Evolutionary conservation across 2,888 invertebrate species (phyloP).

Genomic region (Ischnus inquisitorius): DNA sequence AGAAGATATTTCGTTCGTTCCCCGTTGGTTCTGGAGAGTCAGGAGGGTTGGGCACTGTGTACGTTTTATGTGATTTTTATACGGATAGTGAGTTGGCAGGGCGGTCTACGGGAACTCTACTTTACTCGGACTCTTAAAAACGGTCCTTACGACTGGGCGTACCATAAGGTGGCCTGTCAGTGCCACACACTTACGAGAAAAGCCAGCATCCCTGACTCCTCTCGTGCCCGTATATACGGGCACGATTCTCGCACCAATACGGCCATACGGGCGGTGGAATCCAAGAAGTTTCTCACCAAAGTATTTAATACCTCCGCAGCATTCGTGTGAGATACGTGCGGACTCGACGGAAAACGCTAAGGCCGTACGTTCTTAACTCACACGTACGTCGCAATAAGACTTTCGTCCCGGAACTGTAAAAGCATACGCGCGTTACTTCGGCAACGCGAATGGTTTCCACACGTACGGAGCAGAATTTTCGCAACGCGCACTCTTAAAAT

Average conservation of each 20-base stretch:
- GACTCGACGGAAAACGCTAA: background rate
- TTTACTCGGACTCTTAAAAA: conserved; percentile 64
- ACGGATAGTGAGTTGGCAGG: conserved; percentile 50
- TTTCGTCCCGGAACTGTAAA: conserved; percentile 14
- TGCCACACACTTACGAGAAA: conserved; percentile 52
- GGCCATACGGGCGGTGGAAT: background rate
- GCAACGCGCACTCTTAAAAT: background rate
- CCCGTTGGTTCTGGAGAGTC: conserved; percentile 40
- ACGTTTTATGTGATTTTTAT: conserved; percentile 66
- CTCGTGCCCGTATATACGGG: conserved; percentile 15
- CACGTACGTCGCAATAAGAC: conserved; percentile 39
- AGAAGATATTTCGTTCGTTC: conserved; percentile 54
- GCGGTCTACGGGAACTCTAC: conserved; percentile 48
- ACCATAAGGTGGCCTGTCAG: conserved; percentile 62
- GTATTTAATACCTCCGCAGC: conserved; percentile 25
- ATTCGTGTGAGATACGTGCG: conserved; percentile 33
- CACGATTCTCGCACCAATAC: background rate
- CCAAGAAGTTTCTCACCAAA: conserved; percentile 10
- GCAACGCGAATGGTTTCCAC: conserved; percentile 11
- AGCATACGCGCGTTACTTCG: conserved; percentile 12
- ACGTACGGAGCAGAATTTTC: background rate
- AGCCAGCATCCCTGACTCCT: conserved; percentile 10
- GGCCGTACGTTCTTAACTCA: conserved; percentile 16
- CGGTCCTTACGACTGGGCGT: conserved; percentile 55
- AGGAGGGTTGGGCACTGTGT: background rate